Percentiles rank a stretch among this genome's conserved stretches.
These are phyloP conservation scores for Dromius quadrimaculatus DNA, from an alignment of 2,888 invertebrate species.

Conservation along the genomic window DNA sequence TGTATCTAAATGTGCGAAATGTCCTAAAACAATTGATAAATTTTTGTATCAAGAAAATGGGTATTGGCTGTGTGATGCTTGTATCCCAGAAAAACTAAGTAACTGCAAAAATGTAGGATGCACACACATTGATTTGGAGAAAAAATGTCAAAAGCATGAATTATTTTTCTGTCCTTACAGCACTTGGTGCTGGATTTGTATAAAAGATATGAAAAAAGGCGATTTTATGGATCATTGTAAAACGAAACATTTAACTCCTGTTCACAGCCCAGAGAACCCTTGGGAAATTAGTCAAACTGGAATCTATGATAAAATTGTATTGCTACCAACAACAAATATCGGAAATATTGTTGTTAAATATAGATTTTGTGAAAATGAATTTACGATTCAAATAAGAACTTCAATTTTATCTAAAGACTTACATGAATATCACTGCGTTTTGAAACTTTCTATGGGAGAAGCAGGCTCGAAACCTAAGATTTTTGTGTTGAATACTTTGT, in stretches of 20 bases:
- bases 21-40: background rate
- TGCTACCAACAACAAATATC: background rate
- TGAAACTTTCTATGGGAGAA: background rate
- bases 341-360: slow-evolving; percentile 3
- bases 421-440: slow-evolving; percentile 13
- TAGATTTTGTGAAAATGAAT: background rate
- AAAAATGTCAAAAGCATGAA: slow-evolving; percentile 26
- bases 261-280: background rate
- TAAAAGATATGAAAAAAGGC: background rate
- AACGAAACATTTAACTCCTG: background rate
- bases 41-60: slow-evolving; percentile 10
- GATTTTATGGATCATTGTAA: background rate
- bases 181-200: slow-evolving; percentile 16
- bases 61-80: background rate
- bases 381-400: slow-evolving; percentile 9
- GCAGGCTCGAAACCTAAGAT: background rate
- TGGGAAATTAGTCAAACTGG: background rate
- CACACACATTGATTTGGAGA: background rate
- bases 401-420: background rate
- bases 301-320: background rate
- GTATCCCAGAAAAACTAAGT: slow-evolving; percentile 7
- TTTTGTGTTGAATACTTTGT: slow-evolving; percentile 1
- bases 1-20: background rate
- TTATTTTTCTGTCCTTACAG: slow-evolving; percentile 4
- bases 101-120: slow-evolving; percentile 5